These are phyloP conservation scores for Vulpes lagopus DNA, from an alignment of 2,113 vertebrate species.

Conservation along the genomic window DNA sequence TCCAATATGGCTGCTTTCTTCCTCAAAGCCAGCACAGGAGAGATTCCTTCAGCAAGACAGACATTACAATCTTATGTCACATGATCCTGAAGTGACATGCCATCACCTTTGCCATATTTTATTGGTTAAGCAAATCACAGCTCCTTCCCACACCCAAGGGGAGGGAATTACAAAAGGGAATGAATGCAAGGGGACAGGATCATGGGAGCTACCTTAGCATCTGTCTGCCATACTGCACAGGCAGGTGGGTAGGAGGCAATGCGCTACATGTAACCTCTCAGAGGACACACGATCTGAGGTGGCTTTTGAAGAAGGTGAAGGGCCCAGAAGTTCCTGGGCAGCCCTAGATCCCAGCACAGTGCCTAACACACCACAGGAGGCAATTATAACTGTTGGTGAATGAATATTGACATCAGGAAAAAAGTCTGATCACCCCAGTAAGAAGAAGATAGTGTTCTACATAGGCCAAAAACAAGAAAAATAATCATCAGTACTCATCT, in stretches of 20 bases:
- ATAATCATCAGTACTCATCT: neutral
- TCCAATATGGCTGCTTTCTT: neutral
- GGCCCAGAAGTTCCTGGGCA: neutral
- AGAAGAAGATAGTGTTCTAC: slow-evolving; percentile 37
- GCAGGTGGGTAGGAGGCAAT: neutral
- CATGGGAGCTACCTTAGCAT: no score
- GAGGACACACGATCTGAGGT: neutral
- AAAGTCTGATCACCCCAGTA: neutral
- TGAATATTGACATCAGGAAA: neutral
- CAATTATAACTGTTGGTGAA: neutral
- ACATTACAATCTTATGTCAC: neutral
- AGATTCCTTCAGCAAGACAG: neutral
- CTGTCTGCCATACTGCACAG: fast-evolving
- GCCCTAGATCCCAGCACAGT: neutral
- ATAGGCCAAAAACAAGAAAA: slow-evolving; percentile 17
- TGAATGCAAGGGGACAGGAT: neutral
- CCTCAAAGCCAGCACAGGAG: neutral
- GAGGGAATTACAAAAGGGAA: neutral
- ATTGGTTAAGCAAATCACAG: neutral
- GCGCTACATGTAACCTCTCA: neutral
- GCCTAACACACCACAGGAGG: neutral
- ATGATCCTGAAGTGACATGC: neutral
- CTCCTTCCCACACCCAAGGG: neutral
- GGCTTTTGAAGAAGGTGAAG: neutral
- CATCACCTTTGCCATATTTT: neutral